These are phyloP conservation scores for Microcebus murinus DNA, from an alignment of 2,113 vertebrate species.

Conservation along the genomic window DNA sequence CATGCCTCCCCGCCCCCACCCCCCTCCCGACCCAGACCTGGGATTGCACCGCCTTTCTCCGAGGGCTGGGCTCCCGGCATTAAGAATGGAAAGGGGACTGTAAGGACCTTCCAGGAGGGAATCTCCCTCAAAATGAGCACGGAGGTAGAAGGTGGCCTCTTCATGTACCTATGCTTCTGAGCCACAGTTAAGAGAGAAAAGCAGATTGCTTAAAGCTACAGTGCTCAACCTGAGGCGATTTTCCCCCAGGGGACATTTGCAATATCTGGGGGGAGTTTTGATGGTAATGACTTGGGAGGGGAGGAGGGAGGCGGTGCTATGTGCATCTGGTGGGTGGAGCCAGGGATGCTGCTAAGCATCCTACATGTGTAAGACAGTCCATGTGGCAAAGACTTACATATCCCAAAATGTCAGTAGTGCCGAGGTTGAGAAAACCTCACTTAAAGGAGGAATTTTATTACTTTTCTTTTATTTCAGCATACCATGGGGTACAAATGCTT, in stretches of 20 bases:
- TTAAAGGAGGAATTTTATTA: not conserved
- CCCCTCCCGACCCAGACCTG: not conserved
- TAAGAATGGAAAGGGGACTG: not conserved
- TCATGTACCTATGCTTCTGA: not conserved
- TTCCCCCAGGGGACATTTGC: not conserved
- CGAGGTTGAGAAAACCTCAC: not conserved
- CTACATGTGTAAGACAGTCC: no score
- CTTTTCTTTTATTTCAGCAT: no score
- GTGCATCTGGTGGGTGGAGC: not conserved
- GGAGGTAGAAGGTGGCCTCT: not conserved
- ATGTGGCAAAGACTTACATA: not conserved
- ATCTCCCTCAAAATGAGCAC: not conserved
- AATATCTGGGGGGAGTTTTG: not conserved
- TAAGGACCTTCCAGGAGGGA: not conserved
- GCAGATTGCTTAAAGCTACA: not conserved
- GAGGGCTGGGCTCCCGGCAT: not conserved
- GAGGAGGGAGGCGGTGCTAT: no score
- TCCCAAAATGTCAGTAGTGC: no score
- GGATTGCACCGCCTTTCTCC: not conserved
- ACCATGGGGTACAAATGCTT: no score
- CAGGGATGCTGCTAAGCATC: not conserved
- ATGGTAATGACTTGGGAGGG: not conserved
- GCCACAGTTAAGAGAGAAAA: not conserved
- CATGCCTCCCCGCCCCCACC: not conserved
- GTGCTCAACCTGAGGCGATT: not conserved